Evolutionary conservation across 1,140 invertebrate species (phyloP), one percentile per base, ranked within the genome.

Genomic region (Sycophila sp.): DNA sequence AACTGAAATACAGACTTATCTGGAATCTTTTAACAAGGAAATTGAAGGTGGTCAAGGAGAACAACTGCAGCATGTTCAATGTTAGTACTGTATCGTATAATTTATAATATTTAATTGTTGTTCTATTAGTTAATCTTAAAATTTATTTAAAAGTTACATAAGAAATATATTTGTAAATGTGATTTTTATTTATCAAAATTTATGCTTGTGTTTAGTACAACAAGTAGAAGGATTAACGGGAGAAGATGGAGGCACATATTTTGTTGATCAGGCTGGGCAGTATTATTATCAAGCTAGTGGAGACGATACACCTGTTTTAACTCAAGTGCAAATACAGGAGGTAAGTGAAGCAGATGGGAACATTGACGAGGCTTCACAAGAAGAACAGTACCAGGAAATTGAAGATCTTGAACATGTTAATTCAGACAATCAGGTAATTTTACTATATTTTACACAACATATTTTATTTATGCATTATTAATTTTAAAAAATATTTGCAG

Each of bases 1-100:
- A 15, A 91, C 90, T 32, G 93, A 94, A 74, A 93, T 94, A 75
- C 93, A 95, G 76, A 92, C 92, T 62, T 95, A 95, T 77, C 84
- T 96, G 45, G 93, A 92, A 62, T 93, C 92, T 4, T 95, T 95
- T 78, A 94, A 96, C 77, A 94, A 94, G 78, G 94, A 95, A 83
- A 95, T 95, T 56, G 90, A 91, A 72, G 89, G 89, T 45, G 86
- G 82, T 30, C 86, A 80, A 85, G 90, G 81, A 40, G 83, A 81
- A 70, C 87, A 82, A 72, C 79, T 84, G 32, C 87, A 86, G 75
- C 86, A 88, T 83, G 86, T 88, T 8, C 82, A 87, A 77, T 83
- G 89, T 89, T 76, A 82, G 81, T 82, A 75, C 34, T 47, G 28
- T 28, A 62, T 40, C 56, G n/a, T n/a, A 40, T 63, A 45, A 47